A percentile compares a stretch with the other conserved stretches of the same genome.
Evolutionary conservation across 2,113 vertebrate genomes (phyloP).

Genomic region (Toxotes chatareus): DNA sequence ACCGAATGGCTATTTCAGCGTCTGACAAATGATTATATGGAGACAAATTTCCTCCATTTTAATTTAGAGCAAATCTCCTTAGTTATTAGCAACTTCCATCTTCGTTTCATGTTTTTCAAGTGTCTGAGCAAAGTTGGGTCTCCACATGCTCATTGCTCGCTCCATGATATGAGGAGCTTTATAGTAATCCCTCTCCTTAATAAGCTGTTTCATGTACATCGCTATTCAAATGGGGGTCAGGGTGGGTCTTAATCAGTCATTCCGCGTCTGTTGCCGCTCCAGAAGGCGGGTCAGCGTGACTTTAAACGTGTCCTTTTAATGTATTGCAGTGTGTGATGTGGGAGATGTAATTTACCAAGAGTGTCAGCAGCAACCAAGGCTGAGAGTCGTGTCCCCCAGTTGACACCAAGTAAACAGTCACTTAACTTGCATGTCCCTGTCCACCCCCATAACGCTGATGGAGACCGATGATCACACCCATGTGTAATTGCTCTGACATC

Average conservation of each 20-base stretch:
- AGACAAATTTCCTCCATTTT: slow-evolving; percentile 5
- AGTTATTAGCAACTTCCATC: slow-evolving; percentile 10
- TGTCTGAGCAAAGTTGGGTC: slow-evolving; percentile 19
- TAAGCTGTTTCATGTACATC: slow-evolving; percentile 45
- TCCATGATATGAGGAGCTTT: slow-evolving; percentile 48
- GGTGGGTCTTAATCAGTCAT: slow-evolving; percentile 57
- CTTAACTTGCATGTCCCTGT: slow-evolving; percentile 64
- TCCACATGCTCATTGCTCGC: slow-evolving; percentile 22
- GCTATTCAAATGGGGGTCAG: slow-evolving; percentile 34
- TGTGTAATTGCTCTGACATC: slow-evolving; percentile 71
- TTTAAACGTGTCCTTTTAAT: slow-evolving; percentile 41
- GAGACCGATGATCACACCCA: slow-evolving; percentile 67
- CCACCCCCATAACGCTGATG: slow-evolving; percentile 59
- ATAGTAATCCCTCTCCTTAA: slow-evolving; percentile 66
- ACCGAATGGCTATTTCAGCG: not conserved
- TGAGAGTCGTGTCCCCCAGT: slow-evolving; percentile 54
- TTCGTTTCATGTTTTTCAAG: slow-evolving; percentile 46
- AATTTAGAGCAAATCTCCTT: slow-evolving; percentile 24
- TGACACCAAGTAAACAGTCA: slow-evolving; percentile 72
- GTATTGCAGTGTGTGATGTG: slow-evolving; percentile 21
- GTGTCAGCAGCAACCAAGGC: slow-evolving; percentile 52
- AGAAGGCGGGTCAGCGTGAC: slow-evolving; percentile 25
- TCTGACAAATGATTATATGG: not conserved
- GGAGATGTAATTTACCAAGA: slow-evolving; percentile 56
- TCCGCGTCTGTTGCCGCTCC: slow-evolving; percentile 26